Base-by-base conservation (phyloP, 2,113 vertebrate species). In the Percina caprodes region DNA sequence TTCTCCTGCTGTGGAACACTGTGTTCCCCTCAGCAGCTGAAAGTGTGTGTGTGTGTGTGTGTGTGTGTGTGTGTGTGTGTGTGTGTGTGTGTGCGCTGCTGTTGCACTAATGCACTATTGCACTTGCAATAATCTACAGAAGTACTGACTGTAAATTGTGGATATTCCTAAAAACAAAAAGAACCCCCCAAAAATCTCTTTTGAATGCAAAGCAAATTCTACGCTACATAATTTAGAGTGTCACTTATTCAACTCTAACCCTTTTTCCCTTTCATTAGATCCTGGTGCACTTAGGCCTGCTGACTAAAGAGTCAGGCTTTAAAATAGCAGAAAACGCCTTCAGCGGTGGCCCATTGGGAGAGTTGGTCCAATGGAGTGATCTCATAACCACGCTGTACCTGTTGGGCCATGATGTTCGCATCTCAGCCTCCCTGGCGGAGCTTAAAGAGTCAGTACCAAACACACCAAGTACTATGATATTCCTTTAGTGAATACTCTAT, bases 311-410 rank as follows among this genome's bases (percentile, higher is more conserved):
- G 95, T 99, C 98, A 0, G 98, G 98, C 89, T 99, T 99, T 94
- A 99, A 99, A 94, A 99, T 99, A n/a, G 98, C 98, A 55, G 98
- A 99, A 92, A 99, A 97, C 63, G 98, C 98, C 0, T 99, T 99
- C 95, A 99, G 98, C 0, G 98, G 98, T 23, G 98, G 98, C 69
- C 98, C 98, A 4, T 92, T 99, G 83, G 98, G 98, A 21, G 98
- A 99, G 94, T 93, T 99, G 94, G 97, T 99, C 85, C 98, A 99
- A 91, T 99, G 98, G 98, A 99, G 98, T 91, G 98, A 99, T 94
- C 97, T 99, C 94, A 99, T 99, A 93, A 99, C 97, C 92, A 97
- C 98, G 63, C 96, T 99, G 68, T 99, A 99, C 95, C 96, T 99
- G 92, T 95, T 99, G 92, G 98, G 98, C 89, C 98, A 99, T 84